A percentile compares a stretch with the other conserved stretches of the same genome.
Evolutionary conservation across 2,797 vertebrate genomes (phyloP).

Genomic region (Selene dorsalis): DNA sequence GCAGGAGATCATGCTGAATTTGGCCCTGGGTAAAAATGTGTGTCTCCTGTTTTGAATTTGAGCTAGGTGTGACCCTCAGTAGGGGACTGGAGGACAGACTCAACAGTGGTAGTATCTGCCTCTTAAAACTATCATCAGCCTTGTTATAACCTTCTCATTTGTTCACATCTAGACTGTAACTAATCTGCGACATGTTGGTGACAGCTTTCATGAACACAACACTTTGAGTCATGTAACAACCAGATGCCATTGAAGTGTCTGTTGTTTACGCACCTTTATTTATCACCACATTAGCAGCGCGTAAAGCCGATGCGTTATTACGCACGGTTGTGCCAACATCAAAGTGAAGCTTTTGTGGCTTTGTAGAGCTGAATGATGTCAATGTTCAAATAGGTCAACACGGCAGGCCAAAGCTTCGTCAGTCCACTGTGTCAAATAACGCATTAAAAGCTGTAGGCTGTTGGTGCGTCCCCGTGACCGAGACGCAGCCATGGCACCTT

Average conservation of each 20-base stretch:
- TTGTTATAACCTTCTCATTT: not conserved
- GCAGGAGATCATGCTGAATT: constrained; percentile 90
- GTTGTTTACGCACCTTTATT: not conserved
- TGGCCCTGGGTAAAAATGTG: constrained; percentile 86
- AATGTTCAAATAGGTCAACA: constrained; percentile 27
- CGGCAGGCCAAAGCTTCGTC: constrained; percentile 8
- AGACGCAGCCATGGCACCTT: constrained; percentile 62
- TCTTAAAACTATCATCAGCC: not conserved
- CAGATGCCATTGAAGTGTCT: not conserved
- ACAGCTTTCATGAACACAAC: not conserved
- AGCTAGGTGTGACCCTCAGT: not conserved
- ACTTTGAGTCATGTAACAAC: too few species aligned
- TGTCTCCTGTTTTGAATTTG: not conserved
- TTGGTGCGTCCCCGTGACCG: constrained; percentile 23
- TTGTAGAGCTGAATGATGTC: not conserved
- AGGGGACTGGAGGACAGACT: not conserved
- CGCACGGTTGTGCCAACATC: constrained; percentile 41
- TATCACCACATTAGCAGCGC: not conserved
- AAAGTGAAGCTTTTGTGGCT: constrained; percentile 1
- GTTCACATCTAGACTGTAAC: not conserved
- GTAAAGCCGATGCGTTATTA: constrained; percentile 32
- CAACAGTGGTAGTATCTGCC: not conserved
- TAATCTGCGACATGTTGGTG: not conserved
- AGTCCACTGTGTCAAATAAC: constrained; percentile 3
- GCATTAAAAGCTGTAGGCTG: not conserved